Conservation (phyloP, 2,113 vertebrate species). For the Poeciliopsis retropinna region DNA sequence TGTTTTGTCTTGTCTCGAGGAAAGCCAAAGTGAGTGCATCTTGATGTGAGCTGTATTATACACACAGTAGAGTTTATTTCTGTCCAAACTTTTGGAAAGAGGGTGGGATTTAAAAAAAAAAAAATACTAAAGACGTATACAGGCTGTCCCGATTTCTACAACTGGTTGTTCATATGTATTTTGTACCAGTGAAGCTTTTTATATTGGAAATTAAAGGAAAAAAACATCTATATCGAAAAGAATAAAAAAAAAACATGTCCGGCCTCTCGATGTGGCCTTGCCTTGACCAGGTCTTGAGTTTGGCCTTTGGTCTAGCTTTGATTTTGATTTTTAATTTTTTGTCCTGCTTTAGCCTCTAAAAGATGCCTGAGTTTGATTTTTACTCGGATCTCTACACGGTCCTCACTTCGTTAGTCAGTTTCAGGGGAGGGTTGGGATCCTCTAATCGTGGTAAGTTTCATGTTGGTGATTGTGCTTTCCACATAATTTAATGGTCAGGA, state of each 20-base stretch:
- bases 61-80: conserved; percentile 79
- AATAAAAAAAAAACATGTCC: conserved; percentile 81
- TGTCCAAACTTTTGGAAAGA: conserved; percentile 89
- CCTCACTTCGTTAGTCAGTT: conserved; percentile 56
- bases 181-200: conserved; percentile 99
- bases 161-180: conserved; percentile 99
- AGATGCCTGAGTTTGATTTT: conserved; percentile 80
- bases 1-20: conserved; percentile 93
- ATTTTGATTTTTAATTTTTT: conserved; percentile 68
- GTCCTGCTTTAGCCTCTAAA: conserved; percentile 70
- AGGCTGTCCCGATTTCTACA: conserved; percentile 98
- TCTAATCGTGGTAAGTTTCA: conserved; percentile 96
- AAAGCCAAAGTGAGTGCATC: conserved; percentile 99
- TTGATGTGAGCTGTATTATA: conserved; percentile 92
- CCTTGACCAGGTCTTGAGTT: conserved; percentile 88
- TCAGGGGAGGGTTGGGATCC: conserved; percentile 74
- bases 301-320: conserved; percentile 91
- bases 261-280: conserved; percentile 91
- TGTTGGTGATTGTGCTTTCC: conserved; percentile 94
- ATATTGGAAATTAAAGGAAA: conserved; percentile 99
- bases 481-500: conserved; percentile 92
- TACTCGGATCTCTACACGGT: conserved; percentile 85
- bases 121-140: conserved; percentile 57
- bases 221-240: conserved; percentile 82
- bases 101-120: conserved; percentile 87